Conservation (phyloP, 2,113 vertebrate species). For the Ibidorhyncha struthersii region DNA sequence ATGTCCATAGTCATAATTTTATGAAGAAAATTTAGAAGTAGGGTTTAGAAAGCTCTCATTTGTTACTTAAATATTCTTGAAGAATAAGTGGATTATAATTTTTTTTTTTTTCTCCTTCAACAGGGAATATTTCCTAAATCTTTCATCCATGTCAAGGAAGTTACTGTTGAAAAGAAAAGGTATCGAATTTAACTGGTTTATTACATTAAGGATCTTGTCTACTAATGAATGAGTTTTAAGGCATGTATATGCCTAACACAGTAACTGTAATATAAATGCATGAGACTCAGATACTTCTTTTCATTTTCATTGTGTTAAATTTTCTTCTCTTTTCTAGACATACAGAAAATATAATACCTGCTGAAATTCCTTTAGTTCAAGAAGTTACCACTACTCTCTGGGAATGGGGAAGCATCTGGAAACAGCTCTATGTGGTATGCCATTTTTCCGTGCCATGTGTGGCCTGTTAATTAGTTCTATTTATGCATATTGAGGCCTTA, state of each 20-base stretch:
- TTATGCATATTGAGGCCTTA: background rate
- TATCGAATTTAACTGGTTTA: constrained; percentile 49
- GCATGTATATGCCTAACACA: background rate
- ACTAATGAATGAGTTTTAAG: background rate
- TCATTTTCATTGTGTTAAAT: background rate
- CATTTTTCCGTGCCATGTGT: fast-evolving
- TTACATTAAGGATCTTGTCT: background rate
- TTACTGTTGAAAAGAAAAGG: constrained; percentile 86
- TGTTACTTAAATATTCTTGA: background rate
- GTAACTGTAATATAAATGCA: background rate
- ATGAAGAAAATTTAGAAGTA: background rate
- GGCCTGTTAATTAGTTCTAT: background rate
- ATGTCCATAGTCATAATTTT: background rate
- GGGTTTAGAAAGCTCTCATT: background rate
- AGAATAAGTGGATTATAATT: background rate
- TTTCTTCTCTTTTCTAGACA: constrained; percentile 72
- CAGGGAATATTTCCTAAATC: constrained; percentile 94
- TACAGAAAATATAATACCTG: constrained; percentile 79
- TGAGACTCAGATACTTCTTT: background rate
- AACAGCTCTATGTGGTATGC: constrained; percentile 94
- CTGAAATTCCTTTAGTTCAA: constrained; percentile 94
- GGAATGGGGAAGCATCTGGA: constrained; percentile 98
- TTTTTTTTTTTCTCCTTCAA: background rate
- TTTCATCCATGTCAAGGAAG: constrained; percentile 89
- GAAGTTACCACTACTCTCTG: constrained; percentile 94